Base-by-base conservation (phyloP, 2,888 invertebrate genomes). In the Orchesellides sinensis region DNA sequence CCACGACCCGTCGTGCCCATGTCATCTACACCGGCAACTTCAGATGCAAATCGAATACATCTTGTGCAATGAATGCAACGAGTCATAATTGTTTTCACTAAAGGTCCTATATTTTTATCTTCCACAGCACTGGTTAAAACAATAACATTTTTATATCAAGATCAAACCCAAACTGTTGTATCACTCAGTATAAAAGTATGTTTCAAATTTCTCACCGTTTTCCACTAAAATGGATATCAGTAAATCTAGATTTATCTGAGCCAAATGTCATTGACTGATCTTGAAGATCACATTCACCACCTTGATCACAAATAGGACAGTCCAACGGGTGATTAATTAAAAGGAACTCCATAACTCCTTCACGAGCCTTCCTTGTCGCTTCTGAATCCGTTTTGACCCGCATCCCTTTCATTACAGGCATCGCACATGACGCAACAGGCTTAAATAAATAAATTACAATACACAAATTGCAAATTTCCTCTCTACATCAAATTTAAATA, bases 391-490 rank as follows among this genome's bases (percentile, higher is more conserved):
- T 99, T 90, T 99, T 99, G 21, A 99, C 94, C 87, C 96, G 93
- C 99, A 97, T 97, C n/a, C 99, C 99, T 91, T 99, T 99, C 98
- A 99, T 98, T 0, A 99, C 99, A 0, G 99, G 99, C 99, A 99
- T 99, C 14, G 99, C 99, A 91, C 99, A 99, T 0, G 99, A 98
- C 8, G 99, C 99, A 0, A 98, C 96, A 0, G 99, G 99, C 92
- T 93, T n/a, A 89, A 23, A 29, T 25, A 29, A 1, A 40, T 5
- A 8, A 5, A n/a, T n/a, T n/a, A n/a, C n/a, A 45, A 73, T 14
- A 68, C 4, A 61, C 5, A 10, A 19, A 4, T 75, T 25, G 5
- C 45, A 61, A 49, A 65, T 65, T 8, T 45, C 4, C n/a, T 10
- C 25, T 17, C 29, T 32, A 25, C 23, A n/a, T n/a, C n/a, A n/a